A percentile compares a stretch with the other conserved stretches of the same genome.
phyloP scores from a whole-genome alignment of 2,888 invertebrate genomes.

The Oxystoma pomonae region DNA sequence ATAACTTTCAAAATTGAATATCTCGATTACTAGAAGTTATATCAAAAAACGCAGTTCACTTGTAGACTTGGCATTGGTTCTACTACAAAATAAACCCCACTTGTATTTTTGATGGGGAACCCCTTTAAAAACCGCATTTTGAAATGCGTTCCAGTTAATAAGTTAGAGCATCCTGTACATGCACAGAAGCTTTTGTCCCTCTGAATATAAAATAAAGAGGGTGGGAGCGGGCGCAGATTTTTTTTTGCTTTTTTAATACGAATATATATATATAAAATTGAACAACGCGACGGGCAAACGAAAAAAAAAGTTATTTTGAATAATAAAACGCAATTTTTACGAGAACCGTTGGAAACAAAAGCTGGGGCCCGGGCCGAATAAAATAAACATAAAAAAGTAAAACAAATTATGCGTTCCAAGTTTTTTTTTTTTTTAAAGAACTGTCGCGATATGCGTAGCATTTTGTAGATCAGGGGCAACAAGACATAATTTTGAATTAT shows the following conservation, averaged over 20 bases:
- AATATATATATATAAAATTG: constrained; percentile 47
- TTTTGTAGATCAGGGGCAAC: neutral
- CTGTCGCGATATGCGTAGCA: neutral
- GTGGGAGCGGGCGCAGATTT: neutral
- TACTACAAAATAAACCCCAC: too few species aligned
- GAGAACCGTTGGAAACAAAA: constrained; percentile 30
- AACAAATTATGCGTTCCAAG: constrained; percentile 44
- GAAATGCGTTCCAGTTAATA: too few species aligned
- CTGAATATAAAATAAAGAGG: neutral
- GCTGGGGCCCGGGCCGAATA: constrained; percentile 29
- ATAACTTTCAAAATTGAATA: too few species aligned
- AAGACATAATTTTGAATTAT: too few species aligned
- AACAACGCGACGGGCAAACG: constrained; percentile 33
- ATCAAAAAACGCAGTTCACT: too few species aligned
- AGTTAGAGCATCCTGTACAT: too few species aligned
- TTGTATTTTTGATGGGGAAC: too few species aligned
- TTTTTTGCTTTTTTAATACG: constrained; percentile 34
- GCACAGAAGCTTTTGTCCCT: neutral
- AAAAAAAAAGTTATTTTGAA: constrained; percentile 48
- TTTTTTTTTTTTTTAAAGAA: constrained; percentile 31
- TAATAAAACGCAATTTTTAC: constrained; percentile 49
- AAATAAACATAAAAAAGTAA: constrained; percentile 44
- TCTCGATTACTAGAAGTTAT: too few species aligned
- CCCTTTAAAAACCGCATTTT: too few species aligned
- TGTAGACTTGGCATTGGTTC: too few species aligned